A percentile compares a stretch with the other conserved stretches of the same genome.
Conservation (phyloP, 2,888 invertebrate genomes). For the Trypoxylon attenuatum region DNA sequence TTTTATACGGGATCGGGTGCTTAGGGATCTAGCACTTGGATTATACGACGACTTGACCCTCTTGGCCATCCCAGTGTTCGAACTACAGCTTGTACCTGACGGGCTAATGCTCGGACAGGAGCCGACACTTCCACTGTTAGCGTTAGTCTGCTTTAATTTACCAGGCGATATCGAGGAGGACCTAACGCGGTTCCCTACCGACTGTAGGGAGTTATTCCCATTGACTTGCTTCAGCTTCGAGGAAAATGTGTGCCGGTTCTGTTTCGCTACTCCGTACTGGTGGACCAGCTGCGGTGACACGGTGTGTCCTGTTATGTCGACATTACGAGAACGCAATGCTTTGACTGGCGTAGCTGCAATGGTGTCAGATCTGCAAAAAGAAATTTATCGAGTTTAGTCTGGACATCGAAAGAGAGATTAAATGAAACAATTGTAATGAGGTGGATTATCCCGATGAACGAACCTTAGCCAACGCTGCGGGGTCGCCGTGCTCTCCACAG, state of each 20-base stretch:
- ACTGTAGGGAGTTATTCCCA: constrained; percentile 34
- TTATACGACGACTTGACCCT: constrained; percentile 69
- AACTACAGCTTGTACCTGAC: constrained; percentile 30
- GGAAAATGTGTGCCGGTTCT: constrained; percentile 62
- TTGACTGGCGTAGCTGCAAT: constrained; percentile 73
- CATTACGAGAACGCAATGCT: constrained; percentile 72
- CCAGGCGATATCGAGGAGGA: constrained; percentile 48
- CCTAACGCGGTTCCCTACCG: constrained; percentile 38
- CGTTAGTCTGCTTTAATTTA: constrained; percentile 46
- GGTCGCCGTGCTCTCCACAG: constrained; percentile 48
- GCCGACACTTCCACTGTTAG: constrained; percentile 28
- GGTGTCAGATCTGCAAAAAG: constrained; percentile 67
- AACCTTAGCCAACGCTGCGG: constrained; percentile 70
- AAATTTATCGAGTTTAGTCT: background rate
- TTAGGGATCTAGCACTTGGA: constrained; percentile 65
- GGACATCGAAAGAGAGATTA: background rate
- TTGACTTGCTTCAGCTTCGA: constrained; percentile 60
- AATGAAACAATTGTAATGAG: background rate
- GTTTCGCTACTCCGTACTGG: constrained; percentile 67
- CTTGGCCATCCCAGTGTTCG: constrained; percentile 63
- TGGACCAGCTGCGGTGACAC: constrained; percentile 67
- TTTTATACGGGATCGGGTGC: constrained; percentile 70
- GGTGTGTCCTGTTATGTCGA: constrained; percentile 70
- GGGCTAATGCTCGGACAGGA: constrained; percentile 44
- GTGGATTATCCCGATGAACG: too few species aligned